A percentile compares a stretch with the other conserved stretches of the same genome.
Conservation (phyloP, 1,140 invertebrate genomes). For the Coptotermes formosanus region DNA sequence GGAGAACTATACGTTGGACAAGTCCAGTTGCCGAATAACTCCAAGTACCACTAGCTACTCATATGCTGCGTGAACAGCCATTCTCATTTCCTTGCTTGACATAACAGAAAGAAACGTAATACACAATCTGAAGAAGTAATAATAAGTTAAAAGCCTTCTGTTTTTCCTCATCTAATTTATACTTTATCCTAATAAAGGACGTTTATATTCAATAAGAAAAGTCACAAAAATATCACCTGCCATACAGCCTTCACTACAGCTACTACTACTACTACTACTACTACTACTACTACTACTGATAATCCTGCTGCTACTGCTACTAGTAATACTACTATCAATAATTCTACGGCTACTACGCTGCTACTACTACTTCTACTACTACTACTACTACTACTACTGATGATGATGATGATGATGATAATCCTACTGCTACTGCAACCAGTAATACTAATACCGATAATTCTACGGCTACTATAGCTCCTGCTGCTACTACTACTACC, state of each 20-base stretch:
- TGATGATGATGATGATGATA: not conserved
- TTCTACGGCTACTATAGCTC: not conserved
- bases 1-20: too few species aligned
- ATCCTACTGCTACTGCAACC: not conserved
- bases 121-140: too few species aligned
- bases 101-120: too few species aligned
- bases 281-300: not conserved
- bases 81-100: too few species aligned
- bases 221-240: too few species aligned
- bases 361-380: not conserved
- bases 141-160: too few species aligned
- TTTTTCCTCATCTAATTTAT: too few species aligned
- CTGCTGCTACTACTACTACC: not conserved
- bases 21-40: too few species aligned
- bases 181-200: too few species aligned
- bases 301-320: not conserved
- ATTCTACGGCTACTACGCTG: not conserved
- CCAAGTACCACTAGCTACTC: too few species aligned
- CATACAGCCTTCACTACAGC: not conserved
- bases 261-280: conserved; percentile 20
- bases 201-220: too few species aligned
- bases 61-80: too few species aligned
- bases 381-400: not conserved
- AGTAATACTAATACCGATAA: not conserved
- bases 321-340: not conserved